Evolutionary conservation across 2,888 invertebrate species (phyloP), one percentile per base, ranked within the genome.

Genomic region (Lithophane socia): DNA sequence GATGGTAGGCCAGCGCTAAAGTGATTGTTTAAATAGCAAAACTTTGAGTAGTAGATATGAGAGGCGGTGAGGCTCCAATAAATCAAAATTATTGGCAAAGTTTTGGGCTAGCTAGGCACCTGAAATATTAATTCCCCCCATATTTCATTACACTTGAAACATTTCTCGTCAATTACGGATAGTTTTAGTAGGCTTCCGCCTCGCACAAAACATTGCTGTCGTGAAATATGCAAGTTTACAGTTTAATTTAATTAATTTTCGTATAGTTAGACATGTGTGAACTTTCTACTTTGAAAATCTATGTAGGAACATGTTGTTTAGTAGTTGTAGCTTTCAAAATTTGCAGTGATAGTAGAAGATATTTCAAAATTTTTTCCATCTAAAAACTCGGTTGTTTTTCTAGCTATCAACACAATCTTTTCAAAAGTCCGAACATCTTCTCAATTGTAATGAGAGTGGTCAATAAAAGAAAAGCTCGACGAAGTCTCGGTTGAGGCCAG

Each of bases 41-140:
- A 93, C 92, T 94, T 93, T 85, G 86, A 89, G 86, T 80, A 86
- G 89, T 90, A 90, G 91, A 92, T 92, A 91, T 90, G 91, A 90
- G 92, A 91, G 86, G 90, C 89, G 88, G 90, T 89, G 90, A 91
- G 90, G 90, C 91, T 90, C 90, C 86, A 90, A 93, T 94, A 94
- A 94, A 94, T 94, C 94, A 94, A 94, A 92, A 92, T 93, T 94
- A 94, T 94, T 94, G 92, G 91, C 89, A 93, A 94, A 94, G 92
- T 94, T 93, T 91, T 86, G 87, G 89, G 88, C 89, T 88, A 89
- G 88, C 90, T 88, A 91, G 90, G 89, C 92, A 93, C 93, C 94
- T 94, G 93, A 92, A 93, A 91, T 92, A 94, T 93, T 93, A 92
- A 93, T 92, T 91, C 88, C 81, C 63, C 84, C 86, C 89, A 92